Conservation (phyloP, 1,140 invertebrate species). For the Lineus longissimus region DNA sequence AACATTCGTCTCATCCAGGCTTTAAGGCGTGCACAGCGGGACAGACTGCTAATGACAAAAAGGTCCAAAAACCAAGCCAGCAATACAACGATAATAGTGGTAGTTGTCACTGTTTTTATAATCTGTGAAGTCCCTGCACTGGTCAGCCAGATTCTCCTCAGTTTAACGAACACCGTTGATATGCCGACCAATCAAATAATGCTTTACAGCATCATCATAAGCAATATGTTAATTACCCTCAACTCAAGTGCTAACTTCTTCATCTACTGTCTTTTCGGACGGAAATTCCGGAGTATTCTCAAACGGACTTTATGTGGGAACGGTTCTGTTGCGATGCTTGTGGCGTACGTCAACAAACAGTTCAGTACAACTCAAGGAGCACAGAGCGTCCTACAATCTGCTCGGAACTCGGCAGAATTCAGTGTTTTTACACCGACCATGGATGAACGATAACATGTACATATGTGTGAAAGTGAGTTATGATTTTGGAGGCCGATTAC, state of each 20-base stretch:
- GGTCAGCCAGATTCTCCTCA: constrained; percentile 6
- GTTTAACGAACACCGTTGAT: not conserved
- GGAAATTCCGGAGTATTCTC: constrained; percentile 8
- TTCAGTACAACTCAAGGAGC: no score
- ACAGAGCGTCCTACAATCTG: no score
- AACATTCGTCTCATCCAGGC: constrained; percentile 8
- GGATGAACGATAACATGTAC: no score
- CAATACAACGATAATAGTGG: constrained; percentile 4
- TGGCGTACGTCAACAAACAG: no score
- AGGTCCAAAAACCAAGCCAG: not conserved
- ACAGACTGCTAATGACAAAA: not conserved
- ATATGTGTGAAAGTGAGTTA: no score
- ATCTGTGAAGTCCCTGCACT: constrained; percentile 13
- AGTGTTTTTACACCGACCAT: no score
- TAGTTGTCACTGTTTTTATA: constrained; percentile 7
- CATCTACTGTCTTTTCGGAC: constrained; percentile 10
- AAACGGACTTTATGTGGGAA: not conserved
- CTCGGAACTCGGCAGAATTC: no score
- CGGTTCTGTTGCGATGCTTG: no score
- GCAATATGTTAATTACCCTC: constrained; percentile 9
- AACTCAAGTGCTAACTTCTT: constrained; percentile 11
- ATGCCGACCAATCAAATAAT: not conserved
- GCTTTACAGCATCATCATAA: constrained; percentile 7
- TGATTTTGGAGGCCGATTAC: no score
- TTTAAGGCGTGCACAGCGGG: not conserved